Evolutionary conservation across 2,888 invertebrate species (phyloP), one percentile per base, ranked within the genome.

Genomic region (Drosophila silvestris): DNA sequence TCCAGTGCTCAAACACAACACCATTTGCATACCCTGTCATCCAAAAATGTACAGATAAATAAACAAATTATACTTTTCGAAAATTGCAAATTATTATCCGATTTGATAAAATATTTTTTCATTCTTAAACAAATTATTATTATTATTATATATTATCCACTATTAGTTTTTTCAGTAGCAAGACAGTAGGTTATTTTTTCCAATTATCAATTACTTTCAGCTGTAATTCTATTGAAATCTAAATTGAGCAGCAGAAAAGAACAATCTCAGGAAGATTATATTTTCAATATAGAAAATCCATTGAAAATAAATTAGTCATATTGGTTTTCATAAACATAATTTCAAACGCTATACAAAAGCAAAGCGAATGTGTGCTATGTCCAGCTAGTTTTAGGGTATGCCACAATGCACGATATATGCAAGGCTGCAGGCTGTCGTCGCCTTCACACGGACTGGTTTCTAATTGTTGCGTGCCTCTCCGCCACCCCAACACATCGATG

Each of bases 361-460:
- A 28, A 28, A 51, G 28, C 28, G 28, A 30, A 28, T 56, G 14
- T 33, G 52, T 39, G 39, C 19, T 63, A 35, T 65, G 59, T 32
- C 37, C 19, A 22, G 30, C 12, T 33, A 1, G 0, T 28, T 33
- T 47, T 51, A 47, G 53, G 44, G 56, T 61, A 67, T 77, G 16
- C 4, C 53, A 65, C 72, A 74, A 82, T 79, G 70, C 79, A 63
- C 66, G 54, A 71, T 64, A 61, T 64, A 66, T 60, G 16, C 35
- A 64, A 54, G 69, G 70, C 67, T 52, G 22, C 59, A 58, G 67
- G 59, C 75, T 87, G 82, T 87, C 77, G 74, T 81, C 88, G 88
- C 78, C 75, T 77, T 80, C 51, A 61, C 73, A 69, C 58, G 70
- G 69, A 88, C 86, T 81, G 83, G 85, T 88, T 84, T 82, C 80